Evolutionary conservation across 1,140 invertebrate genomes (phyloP).

Genomic region (Caenorhabditis remanei): DNA sequence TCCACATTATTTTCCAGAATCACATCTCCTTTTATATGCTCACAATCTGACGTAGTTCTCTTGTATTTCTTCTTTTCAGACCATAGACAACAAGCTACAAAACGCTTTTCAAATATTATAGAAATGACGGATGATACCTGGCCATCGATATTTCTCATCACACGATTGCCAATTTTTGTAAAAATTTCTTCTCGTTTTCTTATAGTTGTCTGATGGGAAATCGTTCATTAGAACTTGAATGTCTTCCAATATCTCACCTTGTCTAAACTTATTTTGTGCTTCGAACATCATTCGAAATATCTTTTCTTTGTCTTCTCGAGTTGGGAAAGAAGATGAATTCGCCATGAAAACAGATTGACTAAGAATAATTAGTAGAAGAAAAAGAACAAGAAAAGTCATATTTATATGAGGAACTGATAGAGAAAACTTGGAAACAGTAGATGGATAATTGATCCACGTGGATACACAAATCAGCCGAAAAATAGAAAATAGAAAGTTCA

Average conservation of each 20-base stretch:
- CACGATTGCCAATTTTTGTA: background rate
- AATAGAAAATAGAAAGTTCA: too few relatives aligned
- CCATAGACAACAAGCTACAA: slow-evolving; percentile 35
- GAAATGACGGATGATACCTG: background rate
- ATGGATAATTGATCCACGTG: too few relatives aligned
- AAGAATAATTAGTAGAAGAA: too few relatives aligned
- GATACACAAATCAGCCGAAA: too few relatives aligned
- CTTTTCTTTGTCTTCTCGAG: slow-evolving; percentile 14
- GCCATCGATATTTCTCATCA: slow-evolving; percentile 24
- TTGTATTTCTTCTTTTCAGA: slow-evolving; percentile 34
- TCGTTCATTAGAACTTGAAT: background rate
- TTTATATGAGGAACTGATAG: too few relatives aligned
- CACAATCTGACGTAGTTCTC: background rate
- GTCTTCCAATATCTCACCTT: background rate
- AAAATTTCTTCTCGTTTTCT: background rate
- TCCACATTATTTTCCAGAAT: slow-evolving; percentile 14
- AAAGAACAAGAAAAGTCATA: too few relatives aligned
- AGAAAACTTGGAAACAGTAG: too few relatives aligned
- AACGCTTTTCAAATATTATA: background rate
- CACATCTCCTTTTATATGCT: slow-evolving; percentile 32
- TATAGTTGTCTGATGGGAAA: background rate
- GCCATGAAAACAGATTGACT: background rate
- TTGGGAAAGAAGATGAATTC: background rate
- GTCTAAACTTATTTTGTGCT: background rate
- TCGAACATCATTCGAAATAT: slow-evolving; percentile 19